Percentiles rank a stretch among this genome's conserved stretches.
These are phyloP conservation scores for Blomia tropicalis DNA, from an alignment of 2,888 invertebrate species.

Conservation along the genomic window DNA sequence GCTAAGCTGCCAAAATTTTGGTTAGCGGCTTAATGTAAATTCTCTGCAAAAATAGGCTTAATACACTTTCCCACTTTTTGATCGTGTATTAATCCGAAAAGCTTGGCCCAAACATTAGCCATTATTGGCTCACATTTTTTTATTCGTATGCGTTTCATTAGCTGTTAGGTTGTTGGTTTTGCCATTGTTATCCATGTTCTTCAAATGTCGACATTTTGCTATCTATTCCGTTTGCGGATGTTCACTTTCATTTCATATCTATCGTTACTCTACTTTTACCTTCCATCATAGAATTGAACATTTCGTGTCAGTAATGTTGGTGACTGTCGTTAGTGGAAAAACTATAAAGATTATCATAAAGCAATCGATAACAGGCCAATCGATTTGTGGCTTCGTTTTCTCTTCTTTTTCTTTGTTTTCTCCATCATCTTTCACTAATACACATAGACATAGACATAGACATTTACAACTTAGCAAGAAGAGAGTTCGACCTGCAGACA, in stretches of 20 bases:
- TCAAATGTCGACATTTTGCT: neutral
- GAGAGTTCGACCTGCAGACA: too few species aligned
- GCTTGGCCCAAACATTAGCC: neutral
- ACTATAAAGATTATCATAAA: conserved; percentile 14
- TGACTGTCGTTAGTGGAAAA: neutral
- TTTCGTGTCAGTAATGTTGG: neutral
- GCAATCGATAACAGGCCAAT: conserved; percentile 15
- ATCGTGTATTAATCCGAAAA: conserved; percentile 15
- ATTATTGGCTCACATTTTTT: neutral
- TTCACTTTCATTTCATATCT: neutral
- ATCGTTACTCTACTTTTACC: neutral
- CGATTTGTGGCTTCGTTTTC: conserved; percentile 4
- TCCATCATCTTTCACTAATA: too few species aligned
- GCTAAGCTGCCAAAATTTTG: neutral
- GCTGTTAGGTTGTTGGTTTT: too few species aligned
- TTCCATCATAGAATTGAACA: too few species aligned
- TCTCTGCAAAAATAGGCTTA: conserved; percentile 15
- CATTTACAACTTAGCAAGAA: too few species aligned
- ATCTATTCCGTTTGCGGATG: neutral
- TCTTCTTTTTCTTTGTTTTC: neutral
- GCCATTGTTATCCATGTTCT: neutral
- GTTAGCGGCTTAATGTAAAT: conserved; percentile 14
- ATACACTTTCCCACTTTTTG: conserved; percentile 1
- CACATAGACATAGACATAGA: too few species aligned
- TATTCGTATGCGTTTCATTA: neutral